These are phyloP conservation scores for Merops nubicus DNA, from an alignment of 2,113 vertebrate species.

Conservation along the genomic window DNA sequence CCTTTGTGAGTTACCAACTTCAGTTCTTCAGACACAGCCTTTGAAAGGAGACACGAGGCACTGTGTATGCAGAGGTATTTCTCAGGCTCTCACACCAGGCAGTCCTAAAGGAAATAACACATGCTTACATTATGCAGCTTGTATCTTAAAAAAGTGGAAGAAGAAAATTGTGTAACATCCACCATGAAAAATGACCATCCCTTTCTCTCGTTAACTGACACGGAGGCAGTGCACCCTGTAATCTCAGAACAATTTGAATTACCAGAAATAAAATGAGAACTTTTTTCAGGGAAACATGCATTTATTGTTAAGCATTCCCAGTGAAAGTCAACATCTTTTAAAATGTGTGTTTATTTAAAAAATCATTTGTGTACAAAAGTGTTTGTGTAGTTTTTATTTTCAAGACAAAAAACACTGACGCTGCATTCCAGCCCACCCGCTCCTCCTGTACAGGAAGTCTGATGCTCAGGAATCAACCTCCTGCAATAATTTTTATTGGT, in stretches of 20 bases:
- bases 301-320: conserved; percentile 82
- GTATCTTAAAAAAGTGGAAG: too few relatives aligned
- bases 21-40: background rate
- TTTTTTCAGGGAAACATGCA: conserved; percentile 76
- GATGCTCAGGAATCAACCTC: conserved; percentile 54
- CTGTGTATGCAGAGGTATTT: fast-evolving
- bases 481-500: conserved; percentile 23
- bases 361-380: conserved; percentile 79
- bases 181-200: background rate
- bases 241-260: background rate
- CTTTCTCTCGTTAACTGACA: background rate
- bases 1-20: fast-evolving
- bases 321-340: conserved; percentile 80
- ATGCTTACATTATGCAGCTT: background rate
- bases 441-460: conserved; percentile 52
- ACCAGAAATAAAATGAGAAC: conserved; percentile 70
- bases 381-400: conserved; percentile 72
- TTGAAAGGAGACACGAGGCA: background rate
- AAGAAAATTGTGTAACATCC: too few relatives aligned
- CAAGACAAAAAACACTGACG: conserved; percentile 70
- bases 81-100: background rate
- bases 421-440: conserved; percentile 25
- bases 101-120: background rate
- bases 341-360: conserved; percentile 81
- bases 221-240: background rate